phyloP scores from a whole-genome alignment of 2,113 vertebrate species.

The Trogon surrucura region DNA sequence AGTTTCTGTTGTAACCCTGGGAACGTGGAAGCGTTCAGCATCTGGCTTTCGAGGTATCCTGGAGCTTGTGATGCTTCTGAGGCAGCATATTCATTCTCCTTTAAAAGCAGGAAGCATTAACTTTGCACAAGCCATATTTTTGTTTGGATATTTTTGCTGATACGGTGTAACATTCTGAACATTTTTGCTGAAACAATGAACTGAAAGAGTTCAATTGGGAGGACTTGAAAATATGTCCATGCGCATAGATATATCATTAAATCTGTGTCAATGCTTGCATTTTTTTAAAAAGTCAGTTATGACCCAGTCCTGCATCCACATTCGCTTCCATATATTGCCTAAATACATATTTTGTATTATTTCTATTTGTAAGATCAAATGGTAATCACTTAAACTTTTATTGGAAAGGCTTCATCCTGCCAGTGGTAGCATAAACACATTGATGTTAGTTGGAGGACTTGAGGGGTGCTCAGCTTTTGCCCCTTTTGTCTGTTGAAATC shows the following conservation, averaged over 20 bases:
- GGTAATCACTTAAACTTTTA: neutral
- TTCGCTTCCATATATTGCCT: neutral
- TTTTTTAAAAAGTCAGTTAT: neutral
- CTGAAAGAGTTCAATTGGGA: neutral
- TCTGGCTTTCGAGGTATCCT: neutral
- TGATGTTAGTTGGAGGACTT: neutral
- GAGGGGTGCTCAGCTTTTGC: neutral
- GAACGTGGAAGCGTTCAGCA: neutral
- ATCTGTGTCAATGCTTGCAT: neutral
- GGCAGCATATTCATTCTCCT: neutral
- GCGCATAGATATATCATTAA: neutral
- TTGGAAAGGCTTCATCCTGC: neutral
- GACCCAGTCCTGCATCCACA: neutral
- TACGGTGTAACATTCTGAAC: neutral
- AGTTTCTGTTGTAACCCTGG: neutral
- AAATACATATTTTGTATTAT: neutral
- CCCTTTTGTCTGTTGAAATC: neutral
- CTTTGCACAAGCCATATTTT: neutral
- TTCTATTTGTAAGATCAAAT: neutral
- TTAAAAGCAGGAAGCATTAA: neutral
- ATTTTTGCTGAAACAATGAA: neutral
- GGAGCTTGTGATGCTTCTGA: neutral
- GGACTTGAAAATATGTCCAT: neutral
- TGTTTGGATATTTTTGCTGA: neutral
- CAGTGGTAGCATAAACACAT: rapidly evolving